Evolutionary conservation across 2,888 invertebrate species (phyloP), one percentile per base, ranked within the genome.

Genomic region (Noctua pronuba): DNA sequence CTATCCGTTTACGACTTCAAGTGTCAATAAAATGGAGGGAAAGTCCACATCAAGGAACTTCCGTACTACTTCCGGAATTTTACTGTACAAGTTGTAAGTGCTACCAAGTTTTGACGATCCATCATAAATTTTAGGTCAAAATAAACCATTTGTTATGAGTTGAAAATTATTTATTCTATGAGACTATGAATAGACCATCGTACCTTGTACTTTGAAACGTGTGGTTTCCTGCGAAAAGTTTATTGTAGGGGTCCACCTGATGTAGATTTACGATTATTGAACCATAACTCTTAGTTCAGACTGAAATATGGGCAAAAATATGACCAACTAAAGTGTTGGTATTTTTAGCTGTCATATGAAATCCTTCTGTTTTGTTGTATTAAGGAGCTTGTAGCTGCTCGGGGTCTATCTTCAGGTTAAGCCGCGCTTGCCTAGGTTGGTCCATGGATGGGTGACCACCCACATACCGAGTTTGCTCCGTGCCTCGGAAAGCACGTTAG

Each of bases 151-250:
- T 52, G 31, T 67, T 82, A 73, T 28, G 64, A 31, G 66, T 87
- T 71, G 88, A 75, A 76, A 76, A 81, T 79, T 52, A 87, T 78
- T 85, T 81, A 75, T 87, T 70, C n/a, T n/a, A n/a, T n/a, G n/a
- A 75, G 81, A 58, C 35, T 84, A 38, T 8, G 16, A 80, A 83
- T 69, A 79, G 52, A 67, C 44, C 44, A 10, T 11, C 18, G 49
- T n/a, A 66, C 16, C 76, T 79, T 65, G 75, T 83, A 52, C 58
- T 58, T 68, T 35, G 64, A 58, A 83, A 68, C 41, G 52, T 83
- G 68, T 78, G 79, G 62, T 78, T 80, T 78, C 84, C 64, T 35
- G 52, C 44, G 18, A 46, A 64, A 68, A 69, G 3, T 68, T 83
- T 78, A 55, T 44, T 44, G 24, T 16, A 24, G 18, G 21, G 55